Evolutionary conservation across 92 coral and sea anemone genomes (phyloP).

Genomic region (Diadumene lineata): DNA sequence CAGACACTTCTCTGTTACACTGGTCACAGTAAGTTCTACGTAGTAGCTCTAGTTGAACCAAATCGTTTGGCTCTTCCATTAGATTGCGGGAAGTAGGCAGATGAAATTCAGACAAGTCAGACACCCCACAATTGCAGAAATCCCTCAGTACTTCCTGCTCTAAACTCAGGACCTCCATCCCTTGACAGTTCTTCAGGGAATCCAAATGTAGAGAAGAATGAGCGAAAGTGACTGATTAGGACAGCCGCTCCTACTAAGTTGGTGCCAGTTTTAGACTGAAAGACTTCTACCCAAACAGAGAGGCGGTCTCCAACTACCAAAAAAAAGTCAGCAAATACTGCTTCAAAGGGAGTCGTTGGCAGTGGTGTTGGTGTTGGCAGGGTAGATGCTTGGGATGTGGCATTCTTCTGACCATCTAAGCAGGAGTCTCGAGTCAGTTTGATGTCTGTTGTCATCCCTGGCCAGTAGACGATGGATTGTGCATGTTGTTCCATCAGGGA

Average conservation of each 20-base stretch:
- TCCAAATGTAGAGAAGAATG: slow-evolving; percentile 63
- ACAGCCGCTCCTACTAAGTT: slow-evolving; percentile 56
- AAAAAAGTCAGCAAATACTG: slow-evolving; percentile 69
- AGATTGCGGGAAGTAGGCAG: slow-evolving; percentile 55
- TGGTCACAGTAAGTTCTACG: too few species aligned
- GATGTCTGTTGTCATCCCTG: slow-evolving; percentile 53
- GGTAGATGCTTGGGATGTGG: slow-evolving; percentile 52
- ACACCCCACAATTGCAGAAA: slow-evolving; percentile 60
- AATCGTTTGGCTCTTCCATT: slow-evolving; percentile 61
- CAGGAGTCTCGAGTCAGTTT: slow-evolving; percentile 38
- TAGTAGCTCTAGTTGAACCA: too few species aligned
- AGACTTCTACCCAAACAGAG: slow-evolving; percentile 65
- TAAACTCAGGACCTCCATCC: slow-evolving; percentile 67
- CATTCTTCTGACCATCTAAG: slow-evolving; percentile 48
- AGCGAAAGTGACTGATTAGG: slow-evolving; percentile 54
- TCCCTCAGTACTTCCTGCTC: slow-evolving; percentile 42
- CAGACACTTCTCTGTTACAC: too few species aligned
- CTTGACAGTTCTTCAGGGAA: slow-evolving; percentile 62
- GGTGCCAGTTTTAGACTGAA: slow-evolving; percentile 59
- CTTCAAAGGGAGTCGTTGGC: slow-evolving; percentile 70
- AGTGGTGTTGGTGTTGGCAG: slow-evolving; percentile 63
- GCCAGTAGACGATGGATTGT: slow-evolving; percentile 45
- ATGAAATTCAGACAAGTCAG: slow-evolving; percentile 53
- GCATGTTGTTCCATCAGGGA: slow-evolving; percentile 66
- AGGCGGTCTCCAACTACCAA: slow-evolving; percentile 69